Evolutionary conservation across 2,888 invertebrate genomes (phyloP).

Genomic region (Eupithecia subumbrata): DNA sequence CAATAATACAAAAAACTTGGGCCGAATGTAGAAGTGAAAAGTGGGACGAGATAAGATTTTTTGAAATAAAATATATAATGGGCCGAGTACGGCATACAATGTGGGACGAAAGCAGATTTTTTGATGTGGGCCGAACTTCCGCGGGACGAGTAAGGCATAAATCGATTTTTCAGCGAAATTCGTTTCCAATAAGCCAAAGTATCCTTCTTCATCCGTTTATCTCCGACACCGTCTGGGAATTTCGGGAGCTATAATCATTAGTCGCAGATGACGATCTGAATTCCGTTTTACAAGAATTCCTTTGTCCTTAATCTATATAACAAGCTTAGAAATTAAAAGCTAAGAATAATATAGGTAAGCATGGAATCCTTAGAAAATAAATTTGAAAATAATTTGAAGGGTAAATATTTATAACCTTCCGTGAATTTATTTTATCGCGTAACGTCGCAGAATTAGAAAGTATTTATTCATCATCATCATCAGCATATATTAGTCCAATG

Average conservation of each 20-base stretch:
- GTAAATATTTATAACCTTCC: not conserved
- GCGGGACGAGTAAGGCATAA: too few species aligned
- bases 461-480: not conserved
- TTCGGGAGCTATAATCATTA: conserved; percentile 66
- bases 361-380: conserved; percentile 8
- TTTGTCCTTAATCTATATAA: conserved; percentile 52
- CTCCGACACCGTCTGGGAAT: conserved; percentile 48
- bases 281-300: conserved; percentile 55
- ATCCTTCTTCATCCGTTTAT: conserved; percentile 36
- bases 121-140: too few species aligned
- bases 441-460: not conserved
- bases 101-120: too few species aligned
- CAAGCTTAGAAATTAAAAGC: conserved; percentile 50
- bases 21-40: too few species aligned
- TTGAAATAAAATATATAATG: too few species aligned
- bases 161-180: not conserved
- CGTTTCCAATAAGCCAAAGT: conserved; percentile 15
- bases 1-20: too few species aligned
- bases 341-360: not conserved
- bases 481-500: too few species aligned
- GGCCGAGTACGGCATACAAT: too few species aligned
- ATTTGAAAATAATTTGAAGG: not conserved
- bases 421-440: not conserved
- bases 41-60: too few species aligned
- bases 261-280: conserved; percentile 61